Percentiles rank a stretch among this genome's conserved stretches.
These are phyloP conservation scores for Girardinichthys multiradiatus DNA, from an alignment of 2,113 vertebrate species.

Conservation along the genomic window DNA sequence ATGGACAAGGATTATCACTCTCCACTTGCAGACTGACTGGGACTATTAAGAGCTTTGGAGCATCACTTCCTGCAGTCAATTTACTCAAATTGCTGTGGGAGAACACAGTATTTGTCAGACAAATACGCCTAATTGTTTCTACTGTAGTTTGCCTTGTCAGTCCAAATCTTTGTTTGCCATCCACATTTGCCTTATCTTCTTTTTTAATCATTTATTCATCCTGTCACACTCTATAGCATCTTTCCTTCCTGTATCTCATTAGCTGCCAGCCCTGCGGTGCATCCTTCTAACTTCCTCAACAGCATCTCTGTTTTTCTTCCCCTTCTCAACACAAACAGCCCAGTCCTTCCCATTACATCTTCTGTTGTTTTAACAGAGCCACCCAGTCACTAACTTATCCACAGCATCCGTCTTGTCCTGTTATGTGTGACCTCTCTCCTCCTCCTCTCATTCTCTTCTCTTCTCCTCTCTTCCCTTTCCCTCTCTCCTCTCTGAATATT, in stretches of 20 bases:
- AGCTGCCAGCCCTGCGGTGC: conserved; percentile 26
- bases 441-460: conserved; percentile 28
- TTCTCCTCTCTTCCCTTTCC: conserved; percentile 11
- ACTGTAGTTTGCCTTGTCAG: conserved; percentile 53
- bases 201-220: conserved; percentile 31
- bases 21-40: conserved; percentile 46
- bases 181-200: conserved; percentile 32
- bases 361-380: conserved; percentile 33
- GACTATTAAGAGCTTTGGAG: conserved; percentile 48
- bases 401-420: conserved; percentile 52
- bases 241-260: conserved; percentile 19
- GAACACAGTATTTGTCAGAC: conserved; percentile 34
- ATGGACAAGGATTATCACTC: conserved; percentile 54
- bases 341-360: conserved; percentile 45
- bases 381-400: conserved; percentile 52
- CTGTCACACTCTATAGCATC: conserved; percentile 37
- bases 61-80: conserved; percentile 50
- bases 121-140: conserved; percentile 50
- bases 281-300: conserved; percentile 34
- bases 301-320: conserved; percentile 24
- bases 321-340: conserved; percentile 48
- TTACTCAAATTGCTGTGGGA: conserved; percentile 41
- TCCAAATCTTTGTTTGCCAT: conserved; percentile 55
- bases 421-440: conserved; percentile 56
- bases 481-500: conserved; percentile 87